A percentile compares a stretch with the other conserved stretches of the same genome.
Evolutionary conservation across 2,888 invertebrate genomes (phyloP).

Genomic region (Prenolepis imparis): DNA sequence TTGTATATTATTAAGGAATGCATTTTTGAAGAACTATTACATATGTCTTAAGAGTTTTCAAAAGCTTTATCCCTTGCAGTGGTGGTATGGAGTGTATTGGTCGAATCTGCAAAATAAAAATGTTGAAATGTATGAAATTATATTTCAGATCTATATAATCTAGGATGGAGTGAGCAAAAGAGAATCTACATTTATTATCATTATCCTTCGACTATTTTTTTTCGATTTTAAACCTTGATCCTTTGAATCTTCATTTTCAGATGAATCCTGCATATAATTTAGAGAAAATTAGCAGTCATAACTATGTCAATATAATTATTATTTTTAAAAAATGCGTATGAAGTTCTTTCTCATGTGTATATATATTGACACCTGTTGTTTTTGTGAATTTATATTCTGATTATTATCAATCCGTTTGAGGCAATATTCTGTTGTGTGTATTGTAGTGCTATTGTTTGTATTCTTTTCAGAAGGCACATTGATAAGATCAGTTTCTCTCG

Average conservation of each 20-base stretch:
- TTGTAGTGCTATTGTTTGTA: not conserved
- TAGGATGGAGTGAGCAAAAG: not conserved
- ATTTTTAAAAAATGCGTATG: not conserved
- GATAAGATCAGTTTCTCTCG: not conserved
- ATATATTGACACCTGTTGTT: not conserved
- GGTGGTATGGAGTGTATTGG: not conserved
- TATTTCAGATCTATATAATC: not conserved
- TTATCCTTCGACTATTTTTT: not conserved
- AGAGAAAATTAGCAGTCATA: not conserved
- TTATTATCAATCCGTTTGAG: not conserved
- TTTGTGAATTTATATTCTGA: not conserved
- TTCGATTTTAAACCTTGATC: conserved; percentile 2
- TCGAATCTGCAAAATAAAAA: conserved; percentile 8
- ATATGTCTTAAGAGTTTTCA: not conserved
- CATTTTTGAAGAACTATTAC: not conserved
- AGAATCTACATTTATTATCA: not conserved
- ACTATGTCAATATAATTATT: not conserved
- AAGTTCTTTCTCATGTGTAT: not conserved
- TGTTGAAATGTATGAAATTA: not conserved
- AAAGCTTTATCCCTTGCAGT: not conserved
- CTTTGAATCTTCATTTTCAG: not conserved
- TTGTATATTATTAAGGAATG: not conserved
- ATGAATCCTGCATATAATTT: not conserved
- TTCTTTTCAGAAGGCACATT: not conserved
- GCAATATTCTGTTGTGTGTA: not conserved